Conservation (phyloP, 1,140 invertebrate species). For the Lepidurus apus region DNA sequence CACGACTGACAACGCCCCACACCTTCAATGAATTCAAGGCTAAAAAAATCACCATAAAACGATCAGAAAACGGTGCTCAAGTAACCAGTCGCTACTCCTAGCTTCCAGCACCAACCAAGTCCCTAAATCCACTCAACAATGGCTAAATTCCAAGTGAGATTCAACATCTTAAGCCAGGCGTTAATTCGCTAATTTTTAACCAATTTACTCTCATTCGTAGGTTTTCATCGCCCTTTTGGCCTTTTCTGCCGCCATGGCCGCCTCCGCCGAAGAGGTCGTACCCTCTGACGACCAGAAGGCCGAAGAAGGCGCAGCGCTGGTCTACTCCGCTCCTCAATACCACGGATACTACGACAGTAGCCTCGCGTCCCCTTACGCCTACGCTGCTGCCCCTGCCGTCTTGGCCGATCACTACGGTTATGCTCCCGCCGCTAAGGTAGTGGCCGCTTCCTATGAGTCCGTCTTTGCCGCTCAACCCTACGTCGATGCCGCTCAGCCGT, state of each 20-base stretch:
- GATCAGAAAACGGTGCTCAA: not conserved
- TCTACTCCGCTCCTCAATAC: not conserved
- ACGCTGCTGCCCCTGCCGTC: not conserved
- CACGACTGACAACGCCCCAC: not conserved
- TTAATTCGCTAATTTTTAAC: not conserved
- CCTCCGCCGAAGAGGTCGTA: not conserved
- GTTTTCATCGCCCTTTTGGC: not conserved
- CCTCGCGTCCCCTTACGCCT: not conserved
- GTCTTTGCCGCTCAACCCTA: not conserved
- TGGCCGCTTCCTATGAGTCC: not conserved
- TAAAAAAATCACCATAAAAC: not conserved
- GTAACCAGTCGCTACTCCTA: not conserved
- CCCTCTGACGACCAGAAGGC: not conserved
- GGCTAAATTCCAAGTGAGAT: not conserved
- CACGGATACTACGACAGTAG: not conserved
- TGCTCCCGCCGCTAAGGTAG: not conserved
- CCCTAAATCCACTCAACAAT: not conserved
- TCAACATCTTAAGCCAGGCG: not conserved
- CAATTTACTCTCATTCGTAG: not conserved
- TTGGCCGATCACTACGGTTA: not conserved
- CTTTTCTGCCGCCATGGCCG: not conserved
- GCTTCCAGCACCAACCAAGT: not conserved
- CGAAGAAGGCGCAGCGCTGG: not conserved
- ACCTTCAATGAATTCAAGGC: not conserved
- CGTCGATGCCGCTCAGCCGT: not conserved